These are phyloP conservation scores for Prunella himalayana DNA, from an alignment of 2,113 vertebrate species.

Conservation along the genomic window DNA sequence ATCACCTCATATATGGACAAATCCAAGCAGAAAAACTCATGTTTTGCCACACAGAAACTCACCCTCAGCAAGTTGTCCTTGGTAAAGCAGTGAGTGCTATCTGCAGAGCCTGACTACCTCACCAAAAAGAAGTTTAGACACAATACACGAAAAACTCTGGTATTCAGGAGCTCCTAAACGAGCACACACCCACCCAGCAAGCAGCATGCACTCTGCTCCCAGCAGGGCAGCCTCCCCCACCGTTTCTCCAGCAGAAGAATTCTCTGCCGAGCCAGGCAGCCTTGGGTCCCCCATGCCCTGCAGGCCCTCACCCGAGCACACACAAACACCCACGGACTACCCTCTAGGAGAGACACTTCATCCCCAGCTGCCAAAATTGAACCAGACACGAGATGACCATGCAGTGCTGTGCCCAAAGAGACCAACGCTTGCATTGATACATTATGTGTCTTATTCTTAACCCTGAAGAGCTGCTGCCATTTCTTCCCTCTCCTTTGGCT, in stretches of 20 bases:
- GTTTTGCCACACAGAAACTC: background rate
- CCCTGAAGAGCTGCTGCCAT: background rate
- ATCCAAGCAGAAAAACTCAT: background rate
- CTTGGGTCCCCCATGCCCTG: background rate
- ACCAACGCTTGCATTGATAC: background rate
- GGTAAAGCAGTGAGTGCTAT: background rate
- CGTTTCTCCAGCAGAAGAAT: fast-evolving
- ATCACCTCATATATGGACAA: background rate
- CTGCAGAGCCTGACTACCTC: background rate
- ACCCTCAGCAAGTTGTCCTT: background rate
- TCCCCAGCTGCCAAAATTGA: background rate
- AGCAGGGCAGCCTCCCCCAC: no score
- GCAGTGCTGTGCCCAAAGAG: background rate
- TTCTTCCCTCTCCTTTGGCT: background rate
- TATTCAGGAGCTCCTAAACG: background rate
- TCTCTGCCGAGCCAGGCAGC: background rate
- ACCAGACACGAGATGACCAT: background rate
- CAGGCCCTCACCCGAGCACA: fast-evolving
- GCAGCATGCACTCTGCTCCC: fast-evolving
- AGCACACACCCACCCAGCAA: background rate
- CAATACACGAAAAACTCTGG: background rate
- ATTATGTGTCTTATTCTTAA: background rate
- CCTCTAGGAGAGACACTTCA: background rate
- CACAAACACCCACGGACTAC: background rate
- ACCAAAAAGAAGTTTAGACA: background rate